Conservation (phyloP, 2,797 vertebrate species). For the Cossypha niveicapilla region DNA sequence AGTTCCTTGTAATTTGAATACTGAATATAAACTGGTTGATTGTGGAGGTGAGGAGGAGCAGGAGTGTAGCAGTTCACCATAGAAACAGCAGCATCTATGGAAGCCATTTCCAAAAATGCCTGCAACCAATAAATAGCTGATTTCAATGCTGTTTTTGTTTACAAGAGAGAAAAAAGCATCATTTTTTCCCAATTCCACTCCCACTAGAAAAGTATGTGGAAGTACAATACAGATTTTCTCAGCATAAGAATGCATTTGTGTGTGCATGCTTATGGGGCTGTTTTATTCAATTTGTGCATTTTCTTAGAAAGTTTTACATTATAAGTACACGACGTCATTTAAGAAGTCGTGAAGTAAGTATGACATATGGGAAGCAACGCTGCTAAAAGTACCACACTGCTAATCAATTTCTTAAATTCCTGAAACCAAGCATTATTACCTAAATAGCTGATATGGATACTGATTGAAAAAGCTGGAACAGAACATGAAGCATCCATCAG, state of each 20-base stretch:
- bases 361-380: background rate
- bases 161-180: background rate
- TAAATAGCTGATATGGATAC: background rate
- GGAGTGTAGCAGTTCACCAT: constrained; percentile 87
- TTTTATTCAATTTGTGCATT: background rate
- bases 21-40: constrained; percentile 87
- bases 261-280: background rate
- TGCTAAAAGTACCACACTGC: background rate
- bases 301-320: background rate
- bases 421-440: background rate
- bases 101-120: constrained; percentile 93
- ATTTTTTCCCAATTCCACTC: background rate
- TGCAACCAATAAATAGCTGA: constrained; percentile 59
- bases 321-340: background rate
- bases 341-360: background rate
- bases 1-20: constrained; percentile 89
- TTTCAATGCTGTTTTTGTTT: background rate
- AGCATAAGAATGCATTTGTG: background rate
- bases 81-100: constrained; percentile 85
- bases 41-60: constrained; percentile 77
- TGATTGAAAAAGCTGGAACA: background rate
- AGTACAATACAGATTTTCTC: background rate
- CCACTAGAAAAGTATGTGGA: background rate
- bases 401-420: background rate
- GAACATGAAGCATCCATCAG: background rate